These are phyloP conservation scores for Brachionus paranguensis DNA, from an alignment of 1,140 invertebrate genomes.

Conservation along the genomic window DNA sequence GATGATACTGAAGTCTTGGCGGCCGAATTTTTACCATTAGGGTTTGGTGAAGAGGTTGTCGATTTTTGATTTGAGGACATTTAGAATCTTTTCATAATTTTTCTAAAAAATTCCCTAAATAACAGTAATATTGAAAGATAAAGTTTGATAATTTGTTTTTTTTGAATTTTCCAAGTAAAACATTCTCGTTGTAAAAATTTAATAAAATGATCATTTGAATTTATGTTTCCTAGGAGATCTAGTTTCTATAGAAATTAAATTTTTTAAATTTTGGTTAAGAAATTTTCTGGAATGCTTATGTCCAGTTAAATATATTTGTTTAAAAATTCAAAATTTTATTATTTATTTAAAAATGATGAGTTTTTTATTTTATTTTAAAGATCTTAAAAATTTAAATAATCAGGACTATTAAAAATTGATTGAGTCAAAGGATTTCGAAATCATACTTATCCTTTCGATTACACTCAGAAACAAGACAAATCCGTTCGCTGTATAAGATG, in stretches of 20 bases:
- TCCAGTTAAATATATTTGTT: neutral
- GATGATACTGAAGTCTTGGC: neutral
- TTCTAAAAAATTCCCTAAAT: neutral
- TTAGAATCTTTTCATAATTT: conserved; percentile 17
- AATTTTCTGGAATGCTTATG: neutral
- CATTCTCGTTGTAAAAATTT: neutral
- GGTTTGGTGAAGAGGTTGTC: conserved; percentile 5
- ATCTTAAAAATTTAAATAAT: too few species aligned
- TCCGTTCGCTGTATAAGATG: too few species aligned
- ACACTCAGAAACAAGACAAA: too few species aligned
- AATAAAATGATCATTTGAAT: neutral
- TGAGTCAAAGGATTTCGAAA: too few species aligned
- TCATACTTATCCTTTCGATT: too few species aligned
- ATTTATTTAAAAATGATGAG: too few species aligned
- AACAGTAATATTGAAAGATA: neutral
- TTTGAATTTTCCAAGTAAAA: neutral
- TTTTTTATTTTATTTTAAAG: too few species aligned
- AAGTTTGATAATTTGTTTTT: neutral
- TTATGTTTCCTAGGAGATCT: neutral
- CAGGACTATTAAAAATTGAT: too few species aligned
- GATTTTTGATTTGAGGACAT: conserved; percentile 33
- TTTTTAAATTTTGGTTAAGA: neutral
- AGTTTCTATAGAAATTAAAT: neutral
- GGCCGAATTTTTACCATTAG: neutral
- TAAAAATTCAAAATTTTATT: neutral